Evolutionary conservation across 2,113 vertebrate genomes (phyloP).

Genomic region (Actenoides hombroni): DNA sequence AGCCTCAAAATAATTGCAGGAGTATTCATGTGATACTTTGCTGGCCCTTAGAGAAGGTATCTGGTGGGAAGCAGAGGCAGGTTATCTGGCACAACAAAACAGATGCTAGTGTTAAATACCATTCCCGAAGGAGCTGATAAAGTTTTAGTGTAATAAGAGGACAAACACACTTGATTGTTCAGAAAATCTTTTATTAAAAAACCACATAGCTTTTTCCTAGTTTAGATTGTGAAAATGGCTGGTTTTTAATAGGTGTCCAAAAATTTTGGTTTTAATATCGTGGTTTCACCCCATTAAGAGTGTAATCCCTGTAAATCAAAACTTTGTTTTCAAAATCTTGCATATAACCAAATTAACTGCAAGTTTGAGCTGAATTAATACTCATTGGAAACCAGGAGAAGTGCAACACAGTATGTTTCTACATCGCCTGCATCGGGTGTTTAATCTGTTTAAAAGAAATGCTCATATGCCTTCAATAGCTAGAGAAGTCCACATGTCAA

Average conservation of each 20-base stretch:
- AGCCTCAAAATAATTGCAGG: not conserved
- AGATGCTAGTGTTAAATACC: not conserved
- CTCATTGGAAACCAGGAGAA: not conserved
- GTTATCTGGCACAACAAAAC: not conserved
- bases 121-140: not conserved
- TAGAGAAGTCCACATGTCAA: not conserved
- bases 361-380: not conserved
- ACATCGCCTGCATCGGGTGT: not conserved
- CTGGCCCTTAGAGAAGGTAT: not conserved
- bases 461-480: not conserved
- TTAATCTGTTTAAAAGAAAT: not conserved
- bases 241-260: not conserved
- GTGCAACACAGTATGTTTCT: not conserved
- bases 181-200: not conserved
- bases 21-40: not conserved
- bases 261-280: not conserved
- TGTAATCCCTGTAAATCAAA: not conserved
- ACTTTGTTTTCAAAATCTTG: not conserved
- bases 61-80: not conserved
- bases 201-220: accelerated
- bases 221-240: not conserved
- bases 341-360: not conserved
- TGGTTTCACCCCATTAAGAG: not conserved
- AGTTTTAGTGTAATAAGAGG: not conserved
- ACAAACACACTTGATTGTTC: not conserved